These are phyloP conservation scores for Mus spicilegus DNA, from an alignment of 2,113 vertebrate genomes.

Conservation along the genomic window DNA sequence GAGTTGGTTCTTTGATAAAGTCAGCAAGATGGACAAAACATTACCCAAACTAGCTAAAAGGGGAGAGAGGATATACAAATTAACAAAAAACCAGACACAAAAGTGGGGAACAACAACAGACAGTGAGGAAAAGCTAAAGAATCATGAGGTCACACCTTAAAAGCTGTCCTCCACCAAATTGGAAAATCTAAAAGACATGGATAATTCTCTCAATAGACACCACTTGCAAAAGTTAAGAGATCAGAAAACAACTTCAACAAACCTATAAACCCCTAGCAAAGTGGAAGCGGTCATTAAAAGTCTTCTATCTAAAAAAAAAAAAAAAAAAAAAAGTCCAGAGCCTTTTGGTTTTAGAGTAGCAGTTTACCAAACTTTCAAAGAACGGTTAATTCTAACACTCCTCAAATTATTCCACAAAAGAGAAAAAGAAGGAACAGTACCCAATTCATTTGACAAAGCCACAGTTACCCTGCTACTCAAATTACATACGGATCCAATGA, in stretches of 20 bases:
- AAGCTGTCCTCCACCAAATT: not conserved
- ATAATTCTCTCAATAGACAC: not conserved
- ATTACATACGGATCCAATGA: not conserved
- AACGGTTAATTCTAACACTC: not conserved
- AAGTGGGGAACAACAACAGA: not conserved
- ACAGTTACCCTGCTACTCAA: not conserved
- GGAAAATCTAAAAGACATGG: not conserved
- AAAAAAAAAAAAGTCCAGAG: not conserved
- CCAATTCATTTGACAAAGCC: not conserved
- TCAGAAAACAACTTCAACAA: not conserved
- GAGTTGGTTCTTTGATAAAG: not conserved
- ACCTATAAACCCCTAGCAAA: not conserved
- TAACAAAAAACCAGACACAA: not conserved
- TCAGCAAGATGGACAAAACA: not conserved
- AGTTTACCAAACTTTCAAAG: not conserved
- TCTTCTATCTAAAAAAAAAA: not conserved
- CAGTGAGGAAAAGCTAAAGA: not conserved
- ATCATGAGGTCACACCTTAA: not conserved
- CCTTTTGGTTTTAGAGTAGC: not conserved
- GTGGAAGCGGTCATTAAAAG: not conserved
- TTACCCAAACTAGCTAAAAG: not conserved
- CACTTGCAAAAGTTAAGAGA: not conserved
- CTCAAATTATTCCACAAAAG: not conserved
- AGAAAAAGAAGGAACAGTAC: not conserved
- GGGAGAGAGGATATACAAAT: not conserved